phyloP scores from a whole-genome alignment of 1,140 invertebrate species.

The Trichomalopsis sarcophagae region DNA sequence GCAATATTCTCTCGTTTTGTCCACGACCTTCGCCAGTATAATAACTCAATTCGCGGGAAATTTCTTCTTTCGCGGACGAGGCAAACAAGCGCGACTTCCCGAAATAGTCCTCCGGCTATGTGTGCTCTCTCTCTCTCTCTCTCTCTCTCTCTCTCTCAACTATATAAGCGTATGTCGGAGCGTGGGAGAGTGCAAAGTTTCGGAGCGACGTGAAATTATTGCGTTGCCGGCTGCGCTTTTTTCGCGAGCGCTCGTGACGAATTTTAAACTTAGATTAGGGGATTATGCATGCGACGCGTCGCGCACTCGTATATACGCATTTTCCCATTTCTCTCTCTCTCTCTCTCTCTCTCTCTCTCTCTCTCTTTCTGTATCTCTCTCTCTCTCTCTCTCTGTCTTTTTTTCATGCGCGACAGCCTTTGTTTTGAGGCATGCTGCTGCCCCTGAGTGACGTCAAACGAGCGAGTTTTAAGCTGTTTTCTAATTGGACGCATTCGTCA shows the following conservation, averaged over 20 bases:
- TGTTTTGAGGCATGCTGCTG: no score
- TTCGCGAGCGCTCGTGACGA: slow-evolving; percentile 13
- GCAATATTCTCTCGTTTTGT: slow-evolving; percentile 28
- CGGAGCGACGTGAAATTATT: slow-evolving; percentile 19
- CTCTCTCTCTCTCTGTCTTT: not conserved
- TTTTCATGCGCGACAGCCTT: not conserved
- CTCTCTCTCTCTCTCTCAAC: not conserved
- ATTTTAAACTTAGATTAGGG: slow-evolving; percentile 48
- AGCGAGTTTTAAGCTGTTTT: not conserved
- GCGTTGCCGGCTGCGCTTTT: not conserved
- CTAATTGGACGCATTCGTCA: not conserved
- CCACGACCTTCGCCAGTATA: slow-evolving; percentile 6
- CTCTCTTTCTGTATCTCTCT: no score
- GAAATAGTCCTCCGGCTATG: not conserved
- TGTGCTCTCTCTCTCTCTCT: not conserved
- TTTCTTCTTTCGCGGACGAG: slow-evolving; percentile 19
- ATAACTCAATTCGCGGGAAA: slow-evolving; percentile 45
- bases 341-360: no score
- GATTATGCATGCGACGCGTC: slow-evolving; percentile 6
- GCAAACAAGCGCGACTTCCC: not conserved
- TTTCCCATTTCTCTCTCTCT: not conserved
- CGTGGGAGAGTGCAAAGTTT: slow-evolving; percentile 15
- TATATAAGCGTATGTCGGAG: not conserved
- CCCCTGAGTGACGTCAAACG: not conserved
- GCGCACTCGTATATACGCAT: not conserved